A percentile compares a stretch with the other conserved stretches of the same genome.
phyloP scores from a whole-genome alignment of 2,797 vertebrate species.

The Neosilurus mollespiculum region DNA sequence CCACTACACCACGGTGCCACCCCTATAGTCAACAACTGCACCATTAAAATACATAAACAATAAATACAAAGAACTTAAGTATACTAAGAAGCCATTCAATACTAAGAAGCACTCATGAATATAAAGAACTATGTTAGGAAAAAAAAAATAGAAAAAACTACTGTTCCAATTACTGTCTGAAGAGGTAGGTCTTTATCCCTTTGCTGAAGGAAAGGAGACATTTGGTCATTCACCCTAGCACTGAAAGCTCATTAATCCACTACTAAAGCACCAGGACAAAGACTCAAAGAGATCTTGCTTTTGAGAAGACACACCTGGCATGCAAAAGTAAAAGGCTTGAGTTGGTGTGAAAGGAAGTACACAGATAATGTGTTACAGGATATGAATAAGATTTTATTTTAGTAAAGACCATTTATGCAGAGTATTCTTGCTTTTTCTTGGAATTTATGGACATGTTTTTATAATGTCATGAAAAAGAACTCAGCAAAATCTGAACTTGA shows the following conservation, averaged over 20 bases:
- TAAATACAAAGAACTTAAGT: not conserved
- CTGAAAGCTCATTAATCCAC: not conserved
- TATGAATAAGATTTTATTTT: not conserved
- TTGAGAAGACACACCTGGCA: not conserved
- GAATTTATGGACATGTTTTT: no score
- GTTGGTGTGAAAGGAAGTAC: not conserved
- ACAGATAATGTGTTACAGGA: not conserved
- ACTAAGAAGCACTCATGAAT: not conserved
- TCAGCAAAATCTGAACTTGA: not conserved
- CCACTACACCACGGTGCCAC: no score
- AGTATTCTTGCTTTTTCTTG: no score
- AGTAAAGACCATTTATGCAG: no score
- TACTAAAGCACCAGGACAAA: not conserved
- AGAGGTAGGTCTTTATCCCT: not conserved
- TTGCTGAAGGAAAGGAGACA: not conserved
- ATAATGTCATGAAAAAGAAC: not conserved
- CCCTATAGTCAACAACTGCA: no score
- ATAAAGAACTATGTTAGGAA: not conserved
- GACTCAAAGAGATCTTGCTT: not conserved
- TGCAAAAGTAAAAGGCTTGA: not conserved
- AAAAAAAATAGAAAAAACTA: no score
- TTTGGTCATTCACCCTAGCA: not conserved
- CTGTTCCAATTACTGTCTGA: not conserved
- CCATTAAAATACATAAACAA: conserved; percentile 1
- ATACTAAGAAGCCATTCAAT: not conserved